These are phyloP conservation scores for Gonatopus flavifemur DNA, from an alignment of 1,140 invertebrate genomes.

Conservation along the genomic window DNA sequence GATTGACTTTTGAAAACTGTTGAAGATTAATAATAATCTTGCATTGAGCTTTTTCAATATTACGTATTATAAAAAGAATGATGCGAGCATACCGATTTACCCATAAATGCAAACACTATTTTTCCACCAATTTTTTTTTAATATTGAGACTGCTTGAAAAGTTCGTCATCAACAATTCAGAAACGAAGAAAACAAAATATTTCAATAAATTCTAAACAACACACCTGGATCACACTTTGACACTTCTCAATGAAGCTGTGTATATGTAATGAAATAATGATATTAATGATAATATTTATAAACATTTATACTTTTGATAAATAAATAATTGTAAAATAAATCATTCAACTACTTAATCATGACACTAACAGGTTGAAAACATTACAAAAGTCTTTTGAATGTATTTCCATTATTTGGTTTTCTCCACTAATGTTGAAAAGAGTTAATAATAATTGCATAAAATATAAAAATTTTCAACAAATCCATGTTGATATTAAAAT, in stretches of 20 bases:
- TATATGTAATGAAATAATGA: slow-evolving; percentile 1
- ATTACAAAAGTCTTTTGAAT: slow-evolving; percentile 14
- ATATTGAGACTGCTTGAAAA: not conserved
- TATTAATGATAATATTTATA: not conserved
- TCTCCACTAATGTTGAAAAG: too few species aligned
- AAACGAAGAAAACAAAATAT: slow-evolving; percentile 3
- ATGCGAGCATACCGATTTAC: slow-evolving; percentile 13
- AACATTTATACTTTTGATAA: not conserved
- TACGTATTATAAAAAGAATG: slow-evolving; percentile 10
- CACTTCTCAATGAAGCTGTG: not conserved
- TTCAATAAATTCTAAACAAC: not conserved
- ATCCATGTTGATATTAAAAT: slow-evolving; percentile 15
- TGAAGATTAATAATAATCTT: slow-evolving; percentile 5
- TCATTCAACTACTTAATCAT: not conserved
- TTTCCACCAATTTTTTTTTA: slow-evolving; percentile 3
- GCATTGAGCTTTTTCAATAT: slow-evolving; percentile 23
- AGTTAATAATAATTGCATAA: slow-evolving; percentile 18
- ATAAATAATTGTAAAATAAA: slow-evolving; percentile 7
- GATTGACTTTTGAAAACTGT: slow-evolving; percentile 1
- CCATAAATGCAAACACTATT: slow-evolving; percentile 21
- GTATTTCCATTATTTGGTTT: slow-evolving; percentile 24
- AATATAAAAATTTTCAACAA: slow-evolving; percentile 18
- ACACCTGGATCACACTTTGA: not conserved
- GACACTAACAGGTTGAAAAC: slow-evolving; percentile 5
- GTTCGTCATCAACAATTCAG: not conserved